These are phyloP conservation scores for Netelia inedita DNA, from an alignment of 2,888 invertebrate species.

Conservation along the genomic window DNA sequence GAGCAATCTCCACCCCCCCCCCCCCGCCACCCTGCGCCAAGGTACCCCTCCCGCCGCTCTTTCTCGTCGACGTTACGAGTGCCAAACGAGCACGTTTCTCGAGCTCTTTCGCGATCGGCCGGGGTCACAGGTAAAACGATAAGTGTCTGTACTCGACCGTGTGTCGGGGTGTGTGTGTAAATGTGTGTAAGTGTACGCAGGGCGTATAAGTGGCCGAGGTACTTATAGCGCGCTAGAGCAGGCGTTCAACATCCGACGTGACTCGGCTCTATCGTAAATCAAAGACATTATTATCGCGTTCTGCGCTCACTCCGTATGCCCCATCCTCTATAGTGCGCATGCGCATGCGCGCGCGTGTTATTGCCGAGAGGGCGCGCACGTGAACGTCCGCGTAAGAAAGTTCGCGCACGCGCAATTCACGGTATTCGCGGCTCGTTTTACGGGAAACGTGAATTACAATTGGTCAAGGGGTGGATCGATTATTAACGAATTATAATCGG, in stretches of 20 bases:
- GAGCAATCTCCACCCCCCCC: not conserved
- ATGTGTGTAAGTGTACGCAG: too few species aligned
- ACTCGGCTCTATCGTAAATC: constrained; percentile 79
- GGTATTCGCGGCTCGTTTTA: too few species aligned
- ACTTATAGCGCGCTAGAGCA: not conserved
- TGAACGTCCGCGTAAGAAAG: constrained; percentile 55
- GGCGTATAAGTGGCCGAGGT: constrained; percentile 24
- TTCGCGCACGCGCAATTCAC: constrained; percentile 26
- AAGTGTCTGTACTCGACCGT: constrained; percentile 26
- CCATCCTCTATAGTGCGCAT: constrained; percentile 24
- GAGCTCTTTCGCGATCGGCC: constrained; percentile 32
- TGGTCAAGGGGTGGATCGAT: too few species aligned
- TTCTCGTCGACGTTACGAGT: not conserved
- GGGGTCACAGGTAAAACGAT: constrained; percentile 38
- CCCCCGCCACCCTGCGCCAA: too few species aligned
- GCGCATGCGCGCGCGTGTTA: constrained; percentile 43
- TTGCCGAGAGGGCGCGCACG: constrained; percentile 53
- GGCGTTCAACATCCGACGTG: constrained; percentile 67
- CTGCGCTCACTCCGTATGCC: constrained; percentile 45
- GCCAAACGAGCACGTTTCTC: constrained; percentile 12
- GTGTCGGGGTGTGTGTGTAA: too few species aligned
- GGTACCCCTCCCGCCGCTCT: too few species aligned
- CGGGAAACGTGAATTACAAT: too few species aligned
- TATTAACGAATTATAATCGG: too few species aligned
- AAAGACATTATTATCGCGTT: constrained; percentile 77